Conservation (phyloP, 2,113 vertebrate species). For the Paramormyrops kingsleyae region DNA sequence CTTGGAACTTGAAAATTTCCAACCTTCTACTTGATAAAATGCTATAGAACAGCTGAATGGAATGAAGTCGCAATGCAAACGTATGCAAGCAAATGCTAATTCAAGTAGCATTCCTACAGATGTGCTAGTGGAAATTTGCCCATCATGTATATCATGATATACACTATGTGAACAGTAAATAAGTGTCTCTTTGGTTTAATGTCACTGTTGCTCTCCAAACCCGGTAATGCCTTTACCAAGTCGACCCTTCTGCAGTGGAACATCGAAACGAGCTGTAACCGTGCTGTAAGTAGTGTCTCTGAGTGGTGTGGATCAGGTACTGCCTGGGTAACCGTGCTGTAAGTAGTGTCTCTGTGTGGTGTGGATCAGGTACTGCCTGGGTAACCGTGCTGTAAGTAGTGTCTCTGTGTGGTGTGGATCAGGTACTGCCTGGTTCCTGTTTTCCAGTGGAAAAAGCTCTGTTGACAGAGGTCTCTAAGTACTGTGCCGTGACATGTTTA, state of each 20-base stretch:
- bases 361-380: background rate
- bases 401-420: background rate
- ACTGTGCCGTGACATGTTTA: background rate
- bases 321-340: too few species aligned
- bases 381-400: background rate
- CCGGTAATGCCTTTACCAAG: background rate
- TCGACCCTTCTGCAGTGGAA: background rate
- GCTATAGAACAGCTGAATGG: background rate
- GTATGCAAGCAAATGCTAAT: background rate
- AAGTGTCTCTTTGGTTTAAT: background rate
- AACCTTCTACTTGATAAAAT: background rate
- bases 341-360: background rate
- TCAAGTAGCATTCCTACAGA: background rate
- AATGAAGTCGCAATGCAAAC: background rate
- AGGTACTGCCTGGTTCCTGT: background rate
- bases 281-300: background rate
- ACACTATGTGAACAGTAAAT: background rate
- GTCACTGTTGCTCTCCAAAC: background rate
- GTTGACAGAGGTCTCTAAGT: background rate
- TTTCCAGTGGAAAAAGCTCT: background rate
- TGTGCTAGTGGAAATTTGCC: background rate
- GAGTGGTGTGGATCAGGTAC: background rate
- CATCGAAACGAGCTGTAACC: background rate
- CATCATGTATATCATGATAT: background rate
- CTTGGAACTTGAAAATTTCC: background rate